Evolutionary conservation across 2,797 vertebrate genomes (phyloP), one percentile per base, ranked within the genome.

Genomic region (Coilia nasus): DNA sequence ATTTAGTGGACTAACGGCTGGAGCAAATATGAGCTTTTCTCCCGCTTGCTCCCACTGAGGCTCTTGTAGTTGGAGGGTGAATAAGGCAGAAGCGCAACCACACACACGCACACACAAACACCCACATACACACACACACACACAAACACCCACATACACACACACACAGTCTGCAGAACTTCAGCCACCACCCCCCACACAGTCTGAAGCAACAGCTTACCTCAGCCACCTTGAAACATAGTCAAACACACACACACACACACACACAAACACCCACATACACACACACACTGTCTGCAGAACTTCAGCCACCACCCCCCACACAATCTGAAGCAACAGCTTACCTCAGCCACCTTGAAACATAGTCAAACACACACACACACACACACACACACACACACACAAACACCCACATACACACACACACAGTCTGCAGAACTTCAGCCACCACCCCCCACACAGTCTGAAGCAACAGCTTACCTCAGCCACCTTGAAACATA

Each of bases 201-300:
- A 41, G 35, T 5, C 35, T 41, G 35, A 41, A 41, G 35, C 35
- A 41, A 2, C 35, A 41, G 35, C 35, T 41, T 41, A 41, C 35
- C 35, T 41, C 35, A 41, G 35, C 35, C 35, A 41, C 35, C 35
- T 41, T 41, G 35, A 41, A 2, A 2, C 35, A 5, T 9, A 10
- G 14, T 54, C 14, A 54, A 7, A 10, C 60, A 59, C 23, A 57
- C 46, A 80, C 62, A 57, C 15, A 83, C 46, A 83, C 57, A 54
- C 54, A 86, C 25, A 91, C 93, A 90, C 67, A 84, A 31, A 80
- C 21, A n/a, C 25, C n/a, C 44, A 47, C n/a, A 46, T 23, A 50
- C 46, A 82, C n/a, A 82, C 21, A 14, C 15, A 44, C 5, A 25
- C 83, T 23, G 0, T 6, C 15, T 46, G 23, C 41, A 46, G 35